Conservation (phyloP, 1,140 invertebrate species). For the Pollicipes pollicipes region DNA sequence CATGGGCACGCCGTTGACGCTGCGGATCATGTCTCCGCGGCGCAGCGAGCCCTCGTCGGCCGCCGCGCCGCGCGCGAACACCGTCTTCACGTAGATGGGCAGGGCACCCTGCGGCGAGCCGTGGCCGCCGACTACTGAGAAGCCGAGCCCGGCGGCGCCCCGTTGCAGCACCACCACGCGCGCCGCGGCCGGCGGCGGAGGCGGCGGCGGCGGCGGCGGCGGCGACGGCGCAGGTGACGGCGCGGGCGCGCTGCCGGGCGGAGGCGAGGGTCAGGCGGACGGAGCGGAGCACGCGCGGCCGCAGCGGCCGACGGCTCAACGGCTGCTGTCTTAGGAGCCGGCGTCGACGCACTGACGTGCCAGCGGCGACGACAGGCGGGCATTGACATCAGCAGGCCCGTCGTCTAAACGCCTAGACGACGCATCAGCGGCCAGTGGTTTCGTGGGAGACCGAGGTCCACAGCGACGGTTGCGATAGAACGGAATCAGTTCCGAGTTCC, state of each 20-base stretch:
- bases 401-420: too few species aligned
- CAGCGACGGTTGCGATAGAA: too few species aligned
- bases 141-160: conserved; percentile 53
- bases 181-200: conserved; percentile 12
- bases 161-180: conserved; percentile 42
- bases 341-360: too few species aligned
- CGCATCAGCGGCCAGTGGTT: too few species aligned
- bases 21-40: conserved; percentile 39
- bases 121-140: conserved; percentile 60
- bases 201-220: conserved; percentile 14
- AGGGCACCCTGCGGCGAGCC: conserved; percentile 54
- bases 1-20: conserved; percentile 34
- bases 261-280: conserved; percentile 9
- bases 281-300: too few species aligned
- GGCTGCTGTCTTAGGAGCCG: too few species aligned
- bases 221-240: conserved; percentile 18
- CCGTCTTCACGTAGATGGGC: conserved; percentile 66
- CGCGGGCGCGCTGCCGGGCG: conserved; percentile 14
- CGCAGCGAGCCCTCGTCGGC: conserved; percentile 43
- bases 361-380: too few species aligned
- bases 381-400: too few species aligned
- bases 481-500: too few species aligned
- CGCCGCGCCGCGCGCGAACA: conserved; percentile 54
- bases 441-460: too few species aligned
- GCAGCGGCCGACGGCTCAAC: too few species aligned